These are phyloP conservation scores for Bombus impatiens DNA, from an alignment of 1,140 invertebrate species.

Conservation along the genomic window DNA sequence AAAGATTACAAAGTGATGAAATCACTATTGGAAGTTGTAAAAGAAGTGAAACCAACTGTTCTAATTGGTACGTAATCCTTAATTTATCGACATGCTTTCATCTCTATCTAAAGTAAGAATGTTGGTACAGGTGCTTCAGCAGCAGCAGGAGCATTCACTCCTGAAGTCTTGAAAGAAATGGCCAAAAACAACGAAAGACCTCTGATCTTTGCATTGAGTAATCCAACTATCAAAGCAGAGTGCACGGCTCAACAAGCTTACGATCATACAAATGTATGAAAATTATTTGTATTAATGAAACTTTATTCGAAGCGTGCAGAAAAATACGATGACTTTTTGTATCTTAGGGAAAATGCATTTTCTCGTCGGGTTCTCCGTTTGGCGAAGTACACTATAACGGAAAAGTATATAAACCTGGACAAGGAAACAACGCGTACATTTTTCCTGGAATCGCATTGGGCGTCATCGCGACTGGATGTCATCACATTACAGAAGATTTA, in stretches of 20 bases:
- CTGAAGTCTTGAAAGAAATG: conserved; percentile 93
- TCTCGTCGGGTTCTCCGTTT: conserved; percentile 97
- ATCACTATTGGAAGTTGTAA: conserved; percentile 90
- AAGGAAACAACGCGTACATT: conserved; percentile 98
- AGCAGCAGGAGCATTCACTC: conserved; percentile 93
- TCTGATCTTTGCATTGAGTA: conserved; percentile 97
- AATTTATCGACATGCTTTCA: conserved; percentile 21
- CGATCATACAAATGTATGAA: conserved; percentile 87
- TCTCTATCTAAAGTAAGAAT: conserved; percentile 48
- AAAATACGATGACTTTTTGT: neutral
- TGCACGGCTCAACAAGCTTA: conserved; percentile 97
- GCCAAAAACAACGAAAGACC: conserved; percentile 92
- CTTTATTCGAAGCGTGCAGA: neutral
- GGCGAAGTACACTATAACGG: conserved; percentile 89
- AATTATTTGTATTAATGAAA: neutral
- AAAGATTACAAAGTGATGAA: conserved; percentile 91
- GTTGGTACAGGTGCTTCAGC: conserved; percentile 89
- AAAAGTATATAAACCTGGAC: conserved; percentile 93
- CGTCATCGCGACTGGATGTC: conserved; percentile 92
- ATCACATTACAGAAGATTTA: conserved; percentile 94
- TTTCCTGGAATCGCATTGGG: conserved; percentile 97
- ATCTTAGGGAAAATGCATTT: conserved; percentile 91
- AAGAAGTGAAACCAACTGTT: conserved; percentile 91
- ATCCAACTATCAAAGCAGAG: conserved; percentile 97
- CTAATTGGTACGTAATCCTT: conserved; percentile 88